Conservation (phyloP, 1,140 invertebrate species). For the Drosophila mauritiana region DNA sequence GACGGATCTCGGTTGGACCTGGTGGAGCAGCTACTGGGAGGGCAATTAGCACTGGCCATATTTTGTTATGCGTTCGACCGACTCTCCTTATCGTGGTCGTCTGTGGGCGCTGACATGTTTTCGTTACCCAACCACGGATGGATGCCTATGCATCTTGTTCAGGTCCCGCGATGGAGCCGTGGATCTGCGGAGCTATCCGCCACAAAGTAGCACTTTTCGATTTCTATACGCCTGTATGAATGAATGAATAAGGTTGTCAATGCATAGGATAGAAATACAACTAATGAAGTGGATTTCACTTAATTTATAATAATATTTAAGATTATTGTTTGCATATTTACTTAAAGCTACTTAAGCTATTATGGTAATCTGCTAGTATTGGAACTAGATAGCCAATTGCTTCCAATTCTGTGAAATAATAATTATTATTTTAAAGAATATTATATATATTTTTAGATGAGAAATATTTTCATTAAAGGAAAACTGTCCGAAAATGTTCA, state of each 20-base stretch:
- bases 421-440: no score
- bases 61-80: slow-evolving; percentile 36
- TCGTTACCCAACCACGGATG: slow-evolving; percentile 74
- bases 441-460: no score
- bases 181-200: not conserved
- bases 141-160: slow-evolving; percentile 54
- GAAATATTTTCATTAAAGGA: no score
- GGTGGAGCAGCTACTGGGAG: slow-evolving; percentile 31
- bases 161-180: slow-evolving; percentile 27
- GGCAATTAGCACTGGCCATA: slow-evolving; percentile 71
- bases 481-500: no score
- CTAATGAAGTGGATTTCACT: no score
- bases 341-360: no score
- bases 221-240: slow-evolving; percentile 41
- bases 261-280: not conserved
- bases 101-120: slow-evolving; percentile 74
- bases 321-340: no score
- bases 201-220: slow-evolving; percentile 44
- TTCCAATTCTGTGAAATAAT: no score
- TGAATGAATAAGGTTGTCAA: not conserved
- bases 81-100: slow-evolving; percentile 4
- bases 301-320: no score
- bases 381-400: no score
- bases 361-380: no score
- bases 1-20: slow-evolving; percentile 31